phyloP scores from a whole-genome alignment of 2,797 vertebrate genomes.

The Channa striata region DNA sequence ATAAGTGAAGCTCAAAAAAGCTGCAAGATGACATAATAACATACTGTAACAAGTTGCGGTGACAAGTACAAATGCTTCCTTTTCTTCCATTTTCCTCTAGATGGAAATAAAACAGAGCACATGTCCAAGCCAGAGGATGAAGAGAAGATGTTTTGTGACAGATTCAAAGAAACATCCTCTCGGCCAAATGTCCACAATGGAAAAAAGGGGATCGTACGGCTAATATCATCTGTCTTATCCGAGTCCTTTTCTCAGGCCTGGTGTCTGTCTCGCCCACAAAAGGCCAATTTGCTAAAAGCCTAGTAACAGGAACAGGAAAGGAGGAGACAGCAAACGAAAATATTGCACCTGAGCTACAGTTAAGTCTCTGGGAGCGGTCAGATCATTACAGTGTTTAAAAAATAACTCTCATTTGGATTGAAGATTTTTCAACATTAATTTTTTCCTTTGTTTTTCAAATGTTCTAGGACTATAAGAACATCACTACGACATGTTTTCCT shows the following conservation, averaged over 20 bases:
- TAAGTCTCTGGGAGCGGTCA: background rate
- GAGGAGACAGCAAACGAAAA: conserved; percentile 3
- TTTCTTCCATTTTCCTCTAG: conserved; percentile 12
- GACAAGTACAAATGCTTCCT: background rate
- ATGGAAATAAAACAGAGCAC: conserved; percentile 12
- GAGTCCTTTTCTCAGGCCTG: conserved; percentile 32
- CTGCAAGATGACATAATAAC: background rate
- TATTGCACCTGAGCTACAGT: conserved; percentile 25
- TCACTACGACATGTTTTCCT: background rate
- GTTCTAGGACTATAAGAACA: background rate
- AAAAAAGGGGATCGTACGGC: conserved; percentile 26
- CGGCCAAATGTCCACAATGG: conserved; percentile 19
- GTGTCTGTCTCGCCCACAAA: conserved; percentile 45
- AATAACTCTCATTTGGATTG: background rate
- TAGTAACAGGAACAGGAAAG: conserved; percentile 41
- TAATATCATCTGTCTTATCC: conserved; percentile 53
- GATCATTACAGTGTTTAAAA: background rate
- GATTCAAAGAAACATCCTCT: conserved; percentile 51
- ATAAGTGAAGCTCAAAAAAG: background rate
- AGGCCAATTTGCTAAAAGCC: conserved; percentile 26
- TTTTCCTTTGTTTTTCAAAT: conserved; percentile 4
- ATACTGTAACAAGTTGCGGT: background rate
- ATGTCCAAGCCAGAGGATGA: conserved; percentile 24
- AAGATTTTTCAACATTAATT: conserved; percentile 2
- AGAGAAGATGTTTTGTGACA: conserved; percentile 32